Evolutionary conservation across 1,140 invertebrate species (phyloP).

Genomic region (Brachystomella parvula): DNA sequence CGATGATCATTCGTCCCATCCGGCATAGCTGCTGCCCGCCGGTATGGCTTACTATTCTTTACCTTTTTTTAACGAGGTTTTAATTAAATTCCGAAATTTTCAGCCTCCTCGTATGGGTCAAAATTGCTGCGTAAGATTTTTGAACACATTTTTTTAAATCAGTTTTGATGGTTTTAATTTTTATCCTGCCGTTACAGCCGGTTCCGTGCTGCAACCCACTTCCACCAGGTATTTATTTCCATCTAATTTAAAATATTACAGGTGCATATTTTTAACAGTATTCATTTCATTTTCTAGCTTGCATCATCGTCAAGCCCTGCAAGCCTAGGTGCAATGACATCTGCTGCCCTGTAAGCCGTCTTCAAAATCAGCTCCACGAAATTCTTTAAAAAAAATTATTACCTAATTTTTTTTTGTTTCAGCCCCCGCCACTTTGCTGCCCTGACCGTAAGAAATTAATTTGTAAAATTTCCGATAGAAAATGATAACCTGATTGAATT

Average conservation of each 20-base stretch:
- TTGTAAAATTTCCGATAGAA: background rate
- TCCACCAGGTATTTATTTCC: no score
- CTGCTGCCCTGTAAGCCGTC: background rate
- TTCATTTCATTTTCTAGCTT: no score
- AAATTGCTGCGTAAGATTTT: conserved; percentile 6
- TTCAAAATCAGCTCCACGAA: background rate
- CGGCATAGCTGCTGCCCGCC: conserved; percentile 24
- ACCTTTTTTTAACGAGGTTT: no score
- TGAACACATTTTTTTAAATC: background rate
- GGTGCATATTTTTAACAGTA: no score
- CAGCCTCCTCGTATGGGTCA: background rate
- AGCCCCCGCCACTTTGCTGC: background rate
- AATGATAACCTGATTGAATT: background rate
- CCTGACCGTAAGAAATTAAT: background rate
- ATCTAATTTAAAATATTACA: no score
- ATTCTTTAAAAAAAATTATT: background rate
- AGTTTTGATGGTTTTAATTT: background rate
- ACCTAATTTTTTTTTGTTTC: background rate
- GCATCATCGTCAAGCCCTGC: conserved; percentile 11
- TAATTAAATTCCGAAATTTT: no score
- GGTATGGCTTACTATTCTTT: no score
- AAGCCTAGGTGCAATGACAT: background rate
- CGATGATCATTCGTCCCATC: conserved; percentile 29
- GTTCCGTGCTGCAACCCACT: conserved; percentile 26
- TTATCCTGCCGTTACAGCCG: background rate